Conservation (phyloP, 2,113 vertebrate species). For the Lamprologus sp. region DNA sequence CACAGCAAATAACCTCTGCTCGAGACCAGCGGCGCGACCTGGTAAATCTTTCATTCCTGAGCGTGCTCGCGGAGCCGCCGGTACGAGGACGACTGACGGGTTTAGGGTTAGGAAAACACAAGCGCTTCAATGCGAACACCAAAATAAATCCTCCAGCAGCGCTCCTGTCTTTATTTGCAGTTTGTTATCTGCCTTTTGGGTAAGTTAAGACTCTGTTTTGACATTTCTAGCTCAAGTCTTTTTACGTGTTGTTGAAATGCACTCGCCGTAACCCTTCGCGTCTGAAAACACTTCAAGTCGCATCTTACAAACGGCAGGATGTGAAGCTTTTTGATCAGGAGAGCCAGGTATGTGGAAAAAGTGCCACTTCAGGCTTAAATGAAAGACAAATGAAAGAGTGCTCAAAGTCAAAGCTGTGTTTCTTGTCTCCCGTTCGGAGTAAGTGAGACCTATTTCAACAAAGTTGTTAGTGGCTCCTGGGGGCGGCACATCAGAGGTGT, state of each 20-base stretch:
- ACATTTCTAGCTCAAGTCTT: background rate
- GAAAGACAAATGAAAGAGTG: background rate
- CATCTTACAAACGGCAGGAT: background rate
- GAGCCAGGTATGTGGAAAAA: background rate
- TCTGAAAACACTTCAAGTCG: background rate
- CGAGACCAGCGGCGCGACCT: rapidly evolving
- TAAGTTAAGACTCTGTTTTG: background rate
- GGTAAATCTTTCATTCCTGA: background rate
- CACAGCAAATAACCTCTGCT: background rate
- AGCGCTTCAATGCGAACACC: background rate
- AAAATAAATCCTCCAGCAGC: background rate
- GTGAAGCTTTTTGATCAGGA: background rate
- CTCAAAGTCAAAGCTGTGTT: background rate
- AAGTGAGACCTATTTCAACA: background rate
- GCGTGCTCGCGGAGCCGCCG: background rate
- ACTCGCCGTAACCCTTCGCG: background rate
- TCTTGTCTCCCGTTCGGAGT: background rate
- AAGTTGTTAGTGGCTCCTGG: background rate
- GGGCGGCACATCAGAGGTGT: background rate
- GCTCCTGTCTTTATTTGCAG: background rate
- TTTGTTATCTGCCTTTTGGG: background rate
- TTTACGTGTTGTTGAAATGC: background rate
- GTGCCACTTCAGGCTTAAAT: background rate
- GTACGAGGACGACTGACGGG: background rate
- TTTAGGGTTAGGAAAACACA: background rate